Conservation (phyloP, 2,113 vertebrate genomes). For the Polypterus senegalus region DNA sequence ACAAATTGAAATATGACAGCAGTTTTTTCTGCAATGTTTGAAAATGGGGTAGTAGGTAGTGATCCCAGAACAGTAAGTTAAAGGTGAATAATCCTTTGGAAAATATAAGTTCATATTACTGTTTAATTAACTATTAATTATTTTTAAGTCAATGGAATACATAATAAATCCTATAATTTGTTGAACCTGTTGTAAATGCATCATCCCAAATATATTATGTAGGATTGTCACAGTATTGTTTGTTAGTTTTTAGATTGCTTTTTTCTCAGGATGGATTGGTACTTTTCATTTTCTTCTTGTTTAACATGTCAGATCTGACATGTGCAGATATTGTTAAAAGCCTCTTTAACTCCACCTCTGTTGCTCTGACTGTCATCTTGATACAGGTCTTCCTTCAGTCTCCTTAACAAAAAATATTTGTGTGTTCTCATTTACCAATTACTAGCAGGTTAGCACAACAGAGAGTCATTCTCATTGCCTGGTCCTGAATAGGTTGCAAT, state of each 20-base stretch:
- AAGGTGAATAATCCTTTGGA: too few species aligned
- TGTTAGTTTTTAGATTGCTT: not conserved
- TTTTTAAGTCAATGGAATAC: too few species aligned
- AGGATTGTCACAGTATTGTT: not conserved
- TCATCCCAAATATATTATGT: not conserved
- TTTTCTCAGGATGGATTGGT: slow-evolving; percentile 22
- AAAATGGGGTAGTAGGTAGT: too few species aligned
- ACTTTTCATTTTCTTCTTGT: not conserved
- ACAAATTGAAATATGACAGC: too few species aligned
- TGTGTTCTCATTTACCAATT: slow-evolving; percentile 17
- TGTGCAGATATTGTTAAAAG: too few species aligned
- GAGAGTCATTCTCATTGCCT: slow-evolving; percentile 54
- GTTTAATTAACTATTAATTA: too few species aligned
- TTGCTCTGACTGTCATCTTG: slow-evolving; percentile 19
- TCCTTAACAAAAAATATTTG: too few species aligned
- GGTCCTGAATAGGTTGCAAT: slow-evolving; percentile 58
- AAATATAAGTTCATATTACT: too few species aligned
- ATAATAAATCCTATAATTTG: too few species aligned
- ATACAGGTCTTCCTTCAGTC: slow-evolving; percentile 28
- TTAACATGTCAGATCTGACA: too few species aligned
- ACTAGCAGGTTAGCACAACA: slow-evolving; percentile 33
- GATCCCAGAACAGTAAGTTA: too few species aligned
- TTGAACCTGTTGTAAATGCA: not conserved
- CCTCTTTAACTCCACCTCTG: slow-evolving; percentile 17
- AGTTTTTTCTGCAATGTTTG: too few species aligned